Evolutionary conservation across 2,797 vertebrate species (phyloP).

Genomic region (Huso huso): DNA sequence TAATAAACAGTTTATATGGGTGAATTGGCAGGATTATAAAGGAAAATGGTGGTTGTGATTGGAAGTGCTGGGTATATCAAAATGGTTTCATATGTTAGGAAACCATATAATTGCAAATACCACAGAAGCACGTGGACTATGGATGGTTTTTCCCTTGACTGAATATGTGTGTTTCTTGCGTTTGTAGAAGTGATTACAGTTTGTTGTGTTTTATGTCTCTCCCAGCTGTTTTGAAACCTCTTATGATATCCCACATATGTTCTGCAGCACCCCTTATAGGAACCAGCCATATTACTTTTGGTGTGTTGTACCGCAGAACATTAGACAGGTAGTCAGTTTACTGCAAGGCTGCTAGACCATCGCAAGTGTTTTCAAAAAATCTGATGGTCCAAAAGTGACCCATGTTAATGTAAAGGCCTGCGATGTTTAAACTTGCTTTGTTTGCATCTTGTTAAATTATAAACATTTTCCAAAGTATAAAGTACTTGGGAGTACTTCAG

Average conservation of each 20-base stretch:
- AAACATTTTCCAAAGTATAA: too few relatives aligned
- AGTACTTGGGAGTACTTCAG: too few relatives aligned
- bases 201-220: neutral
- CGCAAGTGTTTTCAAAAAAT: too few relatives aligned
- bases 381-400: too few relatives aligned
- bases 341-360: too few relatives aligned
- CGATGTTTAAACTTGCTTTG: too few relatives aligned
- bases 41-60: neutral
- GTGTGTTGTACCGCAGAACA: too few relatives aligned
- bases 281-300: too few relatives aligned
- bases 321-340: too few relatives aligned
- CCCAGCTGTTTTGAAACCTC: neutral
- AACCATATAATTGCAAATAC: neutral
- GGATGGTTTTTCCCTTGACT: neutral
- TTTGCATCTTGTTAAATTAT: too few relatives aligned
- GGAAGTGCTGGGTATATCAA: neutral
- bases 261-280: too few relatives aligned
- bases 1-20: conserved; percentile 6
- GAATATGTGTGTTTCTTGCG: neutral
- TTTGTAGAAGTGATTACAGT: neutral
- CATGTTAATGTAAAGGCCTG: too few relatives aligned
- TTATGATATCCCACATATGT: neutral
- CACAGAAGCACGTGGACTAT: neutral
- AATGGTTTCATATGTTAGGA: neutral
- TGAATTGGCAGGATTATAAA: conserved; percentile 8